Base-by-base conservation (phyloP, 2,888 invertebrate genomes). In the Scaptomyza flava region DNA sequence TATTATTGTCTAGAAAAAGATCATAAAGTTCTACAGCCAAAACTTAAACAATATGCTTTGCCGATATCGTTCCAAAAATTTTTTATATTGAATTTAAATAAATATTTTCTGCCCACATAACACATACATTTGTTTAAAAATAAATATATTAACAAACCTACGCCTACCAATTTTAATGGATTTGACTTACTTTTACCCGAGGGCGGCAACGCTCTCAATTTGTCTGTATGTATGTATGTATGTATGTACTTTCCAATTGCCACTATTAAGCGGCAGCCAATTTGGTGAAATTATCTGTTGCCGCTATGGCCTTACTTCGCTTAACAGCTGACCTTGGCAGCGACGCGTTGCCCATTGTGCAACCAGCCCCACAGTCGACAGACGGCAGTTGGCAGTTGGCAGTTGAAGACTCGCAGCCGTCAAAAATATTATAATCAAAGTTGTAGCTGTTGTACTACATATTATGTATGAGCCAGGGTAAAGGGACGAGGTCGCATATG, bases 261-360 rank as follows among this genome's bases (percentile, higher is more conserved):
- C 67, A 47, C 68, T 60, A 59, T 68, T 67, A 70, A 71, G 59
- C 54, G 54, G 42, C 46, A 45, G 36, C 20, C 67, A 72, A 61
- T 67, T 60, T 73, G 65, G 68, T 60, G 73, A 79, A 77, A 77
- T 77, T 74, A 68, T 63, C 46, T 60, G 43, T 34, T 42, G 65
- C 11, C 11, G 27, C 14, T 14, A 14, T 27, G 20, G 33, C 42
- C 33, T 52, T 56, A 42, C 20, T n/a, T 9, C n/a, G 17, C 7
- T 27, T 57, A 50, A 60, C 73, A 54, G 31, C 17, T 74, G 79
- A 79, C 79, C 79, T 79, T 79, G 79, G 69, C 72, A 65, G 42
- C 75, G 59, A 42, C 62, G 63, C 72, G 65, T 71, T 66, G 69
- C 63, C 45, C 56, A 63, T 78, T 68, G 47, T 60, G 60, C 54